Evolutionary conservation across 2,113 vertebrate species (phyloP).

Genomic region (Dromaius novaehollandiae): DNA sequence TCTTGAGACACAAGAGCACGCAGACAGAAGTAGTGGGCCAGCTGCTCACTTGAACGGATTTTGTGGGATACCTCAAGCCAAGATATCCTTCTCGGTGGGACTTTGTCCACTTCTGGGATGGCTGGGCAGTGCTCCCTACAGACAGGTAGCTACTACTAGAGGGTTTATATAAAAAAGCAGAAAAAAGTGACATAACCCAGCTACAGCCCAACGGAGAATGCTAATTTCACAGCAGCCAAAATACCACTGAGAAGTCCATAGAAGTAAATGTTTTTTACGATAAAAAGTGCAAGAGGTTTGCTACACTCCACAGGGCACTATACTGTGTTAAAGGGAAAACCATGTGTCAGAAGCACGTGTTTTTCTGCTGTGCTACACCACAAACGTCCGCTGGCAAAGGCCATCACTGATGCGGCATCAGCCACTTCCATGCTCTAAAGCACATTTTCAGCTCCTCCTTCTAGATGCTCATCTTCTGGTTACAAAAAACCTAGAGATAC

Average conservation of each 20-base stretch:
- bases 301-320: background rate
- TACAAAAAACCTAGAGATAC: background rate
- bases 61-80: background rate
- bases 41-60: background rate
- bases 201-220: background rate
- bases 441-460: background rate
- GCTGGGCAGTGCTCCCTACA: background rate
- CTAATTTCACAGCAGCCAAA: background rate
- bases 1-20: background rate
- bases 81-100: background rate
- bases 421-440: background rate
- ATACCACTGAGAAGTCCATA: background rate
- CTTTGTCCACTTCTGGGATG: background rate
- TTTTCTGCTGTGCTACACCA: background rate
- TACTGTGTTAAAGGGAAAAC: background rate
- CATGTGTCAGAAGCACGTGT: rapidly evolving
- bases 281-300: background rate
- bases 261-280: background rate
- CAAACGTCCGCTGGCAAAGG: background rate
- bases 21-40: background rate
- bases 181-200: background rate
- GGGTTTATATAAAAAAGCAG: background rate
- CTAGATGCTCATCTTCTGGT: background rate
- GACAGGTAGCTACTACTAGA: background rate
- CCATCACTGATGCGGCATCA: background rate